Base-by-base conservation (phyloP, 2,888 invertebrate genomes). In the Gibbula magus region DNA sequence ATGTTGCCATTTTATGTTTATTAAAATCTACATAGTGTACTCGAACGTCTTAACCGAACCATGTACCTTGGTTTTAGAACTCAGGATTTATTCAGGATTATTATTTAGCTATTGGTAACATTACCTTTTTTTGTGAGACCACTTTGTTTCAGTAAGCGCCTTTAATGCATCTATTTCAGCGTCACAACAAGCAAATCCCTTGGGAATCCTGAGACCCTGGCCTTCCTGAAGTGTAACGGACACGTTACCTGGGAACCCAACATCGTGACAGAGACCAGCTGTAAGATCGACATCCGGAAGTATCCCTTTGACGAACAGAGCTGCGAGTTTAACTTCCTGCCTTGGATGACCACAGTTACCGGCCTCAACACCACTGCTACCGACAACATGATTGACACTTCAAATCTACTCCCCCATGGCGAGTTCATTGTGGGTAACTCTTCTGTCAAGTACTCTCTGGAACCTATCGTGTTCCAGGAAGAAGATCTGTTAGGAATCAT, bases 271-370 rank as follows among this genome's bases (percentile, higher is more conserved):
- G 22, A 73, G 35, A 61, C 78, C 8, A 32, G 51, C 13, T 80
- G 80, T 39, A 29, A 73, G 10, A 74, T 83, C 10, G 56, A 82
- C 61, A 80, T 79, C 66, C 75, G 77, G 8, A 77, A 79, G 32
- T 83, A 79, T 32, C 83, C 83, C 3, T 83, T 82, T 35, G 83
- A 83, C 52, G 39, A 56, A 2, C 83, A 83, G 25, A 78, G 35
- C 4, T 83, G 83, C 54, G 25, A 25, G 22, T 20, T 81, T 18
- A 29, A 29, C 1, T 80, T 83, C 51, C 54, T 77, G 7, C 45
- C 67, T 25, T 74, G 81, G 81, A 75, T 75, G 76, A 35, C 52
- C 22, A 32, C 67, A 8, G 70, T 39, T 1, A 35, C 25, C 13
- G 32, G 18, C 5, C n/a, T 76, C 10, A 54, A 18, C n/a, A 45